Evolutionary conservation across 2,113 vertebrate species (phyloP), one percentile per base, ranked within the genome.

Genomic region (Lampris incognitus): DNA sequence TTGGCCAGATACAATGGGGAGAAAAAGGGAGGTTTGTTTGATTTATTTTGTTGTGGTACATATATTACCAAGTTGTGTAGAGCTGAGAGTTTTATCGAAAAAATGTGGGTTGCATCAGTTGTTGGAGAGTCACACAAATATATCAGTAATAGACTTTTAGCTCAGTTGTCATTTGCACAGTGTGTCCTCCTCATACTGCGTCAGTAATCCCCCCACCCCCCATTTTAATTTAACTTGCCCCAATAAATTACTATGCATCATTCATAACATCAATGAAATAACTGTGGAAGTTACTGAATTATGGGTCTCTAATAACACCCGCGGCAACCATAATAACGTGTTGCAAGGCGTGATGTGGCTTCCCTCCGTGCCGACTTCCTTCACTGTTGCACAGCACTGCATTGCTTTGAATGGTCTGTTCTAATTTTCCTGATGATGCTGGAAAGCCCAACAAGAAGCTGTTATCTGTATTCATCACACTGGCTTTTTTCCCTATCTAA

Each of bases 391-490:
- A 72, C 74, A 80, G 82, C 85, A 84, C 74, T 83, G 86, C 44
- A 79, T 77, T 87, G 89, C 89, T 88, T 90, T 88, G 84, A 78
- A 74, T 83, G 74, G 86, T 86, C 82, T 70, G 70, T 74, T 81
- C 69, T 87, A 79, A 91, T 92, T 89, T 86, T 81, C 79, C 76
- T 8, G 11, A 78, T 72, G 79, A 77, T 76, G 46, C 59, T 54
- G 79, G 85, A 66, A 39, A 59, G 78, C 85, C 74, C 89, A 88
- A 78, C 62, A 8, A 80, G 69, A 66, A 75, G 77, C 69, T 37
- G 9, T 46, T 82, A 83, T 85, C 79, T 84, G 79, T 11, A 78
- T 77, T 81, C 79, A 84, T 88, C 86, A 72, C 69, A 69, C 76
- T 24, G 61, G 39, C 8, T 52, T 74, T 69, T 86, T 76, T 24